A percentile compares a stretch with the other conserved stretches of the same genome.
phyloP scores from a whole-genome alignment of 1,140 invertebrate genomes.

The Atopsyche davidsoni region DNA sequence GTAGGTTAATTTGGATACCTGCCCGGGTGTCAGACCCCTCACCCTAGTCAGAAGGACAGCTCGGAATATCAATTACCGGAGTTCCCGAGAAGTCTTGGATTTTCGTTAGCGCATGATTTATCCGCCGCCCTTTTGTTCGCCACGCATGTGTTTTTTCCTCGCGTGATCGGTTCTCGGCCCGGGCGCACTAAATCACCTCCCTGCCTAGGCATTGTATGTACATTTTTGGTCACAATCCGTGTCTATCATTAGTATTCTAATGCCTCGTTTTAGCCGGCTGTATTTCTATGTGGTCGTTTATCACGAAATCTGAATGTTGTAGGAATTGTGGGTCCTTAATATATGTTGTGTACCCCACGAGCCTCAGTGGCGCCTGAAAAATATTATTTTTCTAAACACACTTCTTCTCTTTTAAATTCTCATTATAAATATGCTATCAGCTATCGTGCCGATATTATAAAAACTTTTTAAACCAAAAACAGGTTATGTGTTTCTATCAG shows the following conservation, averaged over 20 bases:
- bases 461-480: no score
- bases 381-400: no score
- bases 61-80: constrained; percentile 14
- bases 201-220: constrained; percentile 20
- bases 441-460: no score
- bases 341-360: no score
- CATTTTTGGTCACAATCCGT: constrained; percentile 19
- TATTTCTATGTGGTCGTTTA: constrained; percentile 25
- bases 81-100: constrained; percentile 14
- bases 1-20: not conserved
- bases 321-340: no score
- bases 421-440: no score
- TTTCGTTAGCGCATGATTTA: constrained; percentile 2
- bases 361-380: no score
- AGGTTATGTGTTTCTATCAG: no score
- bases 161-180: not conserved
- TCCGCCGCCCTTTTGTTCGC: constrained; percentile 10
- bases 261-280: constrained; percentile 17
- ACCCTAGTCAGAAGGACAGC: not conserved
- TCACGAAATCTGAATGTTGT: constrained; percentile 24
- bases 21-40: not conserved
- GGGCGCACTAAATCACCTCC: constrained; percentile 25
- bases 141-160: no score
- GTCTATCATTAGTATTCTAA: constrained; percentile 30
- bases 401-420: no score